Base-by-base conservation (phyloP, 2,797 vertebrate species). In the Echiichthys vipera region DNA sequence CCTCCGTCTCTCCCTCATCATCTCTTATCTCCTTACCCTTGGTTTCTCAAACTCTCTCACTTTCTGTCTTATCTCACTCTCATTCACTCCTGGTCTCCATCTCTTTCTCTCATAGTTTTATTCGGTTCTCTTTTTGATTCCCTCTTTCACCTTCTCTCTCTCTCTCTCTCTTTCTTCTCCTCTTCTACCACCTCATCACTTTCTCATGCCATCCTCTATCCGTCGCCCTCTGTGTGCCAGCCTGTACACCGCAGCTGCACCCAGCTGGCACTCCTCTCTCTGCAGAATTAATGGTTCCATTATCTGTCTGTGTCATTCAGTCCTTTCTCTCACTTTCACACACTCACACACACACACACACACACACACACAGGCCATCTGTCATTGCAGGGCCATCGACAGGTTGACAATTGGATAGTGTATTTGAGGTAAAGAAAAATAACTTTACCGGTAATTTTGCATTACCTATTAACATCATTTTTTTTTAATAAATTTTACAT, bases 201-300 rank as follows among this genome's bases (percentile, higher is more conserved):
- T 49, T 80, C 73, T 22, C 54, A n/a, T 36, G 22, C 47, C 71
- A 34, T 54, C 18, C 32, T 46, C 61, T 1, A 25, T 42, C 58
- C 54, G 11, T 61, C 62, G 8, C 73, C 78, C 84, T 73, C 64
- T 76, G 82, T 68, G 82, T 89, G 88, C 77, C 88, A 85, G 86
- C 72, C 83, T 87, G 85, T 74, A 83, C 90, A 69, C 69, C 6
- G 22, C 91, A 92, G 86, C 90, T 92, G 89, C 89, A 85, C 86
- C 83, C 85, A 75, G 89, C 87, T 91, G 89, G 91, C 91, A 87
- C 81, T 73, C 71, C 75, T 90, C 83, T 79, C 86, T 77, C 80
- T 61, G 76, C 80, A 90, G 86, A 90, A 91, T 90, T 90, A 93
- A 91, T 90, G 88, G 84, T 80, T 77, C 77, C 89, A 90, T 93